Base-by-base conservation (phyloP, 1,140 invertebrate species). In the Leptinotarsa texana region DNA sequence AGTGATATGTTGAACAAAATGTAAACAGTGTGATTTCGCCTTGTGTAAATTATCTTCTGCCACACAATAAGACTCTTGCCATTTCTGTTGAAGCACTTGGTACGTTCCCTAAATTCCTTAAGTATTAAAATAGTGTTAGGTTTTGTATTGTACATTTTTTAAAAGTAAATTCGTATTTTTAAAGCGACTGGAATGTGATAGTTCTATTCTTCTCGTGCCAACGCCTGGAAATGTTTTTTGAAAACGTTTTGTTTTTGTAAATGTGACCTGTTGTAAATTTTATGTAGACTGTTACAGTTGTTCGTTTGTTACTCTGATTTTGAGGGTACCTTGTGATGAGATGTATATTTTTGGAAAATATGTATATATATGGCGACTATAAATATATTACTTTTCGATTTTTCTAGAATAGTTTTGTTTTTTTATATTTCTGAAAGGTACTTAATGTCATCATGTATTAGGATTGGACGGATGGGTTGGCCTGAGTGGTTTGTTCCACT, bases 1-100 rank as follows among this genome's bases (percentile, higher is more conserved):
- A 82, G 78, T 75, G 84, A 85, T 72, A 69, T 77, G 68, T 76
- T 79, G 33, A 73, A 65, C 24, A 73, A 49, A 49, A 57, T 68
- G 48, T 47, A 73, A 66, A 73, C 27, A 22, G 63, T 65, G 63
- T 33, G 17, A 21, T 62, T 62, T 62, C 13, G 21, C 13, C 13
- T 21, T 65, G 27, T 15, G 63, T 65, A 15, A 33, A 65, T 65
- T 65, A 2, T 22, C 4, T 65, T 65, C 22, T 21, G 21, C 22
- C 63, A 4, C 27, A 15, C 27, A 65, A 24, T 65, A 11, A 65
- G 13, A 65, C 27, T 22, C 21, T 22, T 65, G 27, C 63, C 63
- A 65, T 33, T 65, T 65, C 51, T 17, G 17, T 17, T 57, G 51
- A 57, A 57, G 4, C 1, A 57, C 51, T 15, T 18, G 15, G 51